Evolutionary conservation across 2,888 invertebrate genomes (phyloP).

Genomic region (Opisthograptis luteolata): DNA sequence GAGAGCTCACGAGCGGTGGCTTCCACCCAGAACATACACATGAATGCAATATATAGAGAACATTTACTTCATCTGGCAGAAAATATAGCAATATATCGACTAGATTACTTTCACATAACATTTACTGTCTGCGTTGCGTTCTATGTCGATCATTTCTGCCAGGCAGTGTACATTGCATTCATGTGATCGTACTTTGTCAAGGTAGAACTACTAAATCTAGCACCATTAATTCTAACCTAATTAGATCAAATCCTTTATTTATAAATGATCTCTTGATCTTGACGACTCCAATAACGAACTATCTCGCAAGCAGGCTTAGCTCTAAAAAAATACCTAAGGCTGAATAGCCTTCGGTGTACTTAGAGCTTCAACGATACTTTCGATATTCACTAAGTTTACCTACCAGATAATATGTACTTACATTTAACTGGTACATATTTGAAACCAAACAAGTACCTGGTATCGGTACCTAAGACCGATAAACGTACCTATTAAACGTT

Average conservation of each 20-base stretch:
- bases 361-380: background rate
- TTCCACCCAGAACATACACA: background rate
- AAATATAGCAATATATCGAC: background rate
- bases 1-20: background rate
- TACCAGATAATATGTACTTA: too few species aligned
- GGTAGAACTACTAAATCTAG: constrained; percentile 24
- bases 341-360: too few species aligned
- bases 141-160: background rate
- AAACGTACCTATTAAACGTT: too few species aligned
- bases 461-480: background rate
- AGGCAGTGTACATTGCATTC: constrained; percentile 7
- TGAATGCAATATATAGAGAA: constrained; percentile 7
- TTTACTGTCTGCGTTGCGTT: too few species aligned
- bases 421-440: too few species aligned
- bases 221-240: constrained; percentile 10
- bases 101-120: too few species aligned
- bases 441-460: background rate
- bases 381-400: too few species aligned
- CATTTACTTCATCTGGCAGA: background rate
- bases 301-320: background rate
- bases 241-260: constrained; percentile 5
- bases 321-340: background rate
- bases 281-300: background rate
- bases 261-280: too few species aligned
- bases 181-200: constrained; percentile 6